Percentiles rank a stretch among this genome's conserved stretches.
Evolutionary conservation across 2,113 vertebrate species (phyloP).

Genomic region (Ammodytes dubius): DNA sequence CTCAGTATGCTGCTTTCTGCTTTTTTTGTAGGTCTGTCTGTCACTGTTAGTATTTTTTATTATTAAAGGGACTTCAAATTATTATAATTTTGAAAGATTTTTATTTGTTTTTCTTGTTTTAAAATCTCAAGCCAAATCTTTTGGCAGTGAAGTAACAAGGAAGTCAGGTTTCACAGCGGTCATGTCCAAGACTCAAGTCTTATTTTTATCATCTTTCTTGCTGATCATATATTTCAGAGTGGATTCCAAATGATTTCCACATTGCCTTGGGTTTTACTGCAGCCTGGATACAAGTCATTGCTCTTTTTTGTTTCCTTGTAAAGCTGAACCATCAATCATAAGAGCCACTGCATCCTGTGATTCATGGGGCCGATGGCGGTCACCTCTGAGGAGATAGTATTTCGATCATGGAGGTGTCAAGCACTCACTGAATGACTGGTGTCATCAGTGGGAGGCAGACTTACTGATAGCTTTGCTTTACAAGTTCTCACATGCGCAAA

Average conservation of each 20-base stretch:
- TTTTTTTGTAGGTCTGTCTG: no score
- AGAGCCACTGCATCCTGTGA: constrained; percentile 9
- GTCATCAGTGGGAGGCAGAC: constrained; percentile 33
- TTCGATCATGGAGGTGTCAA: constrained; percentile 40
- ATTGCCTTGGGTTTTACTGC: neutral
- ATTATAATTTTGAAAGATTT: neutral
- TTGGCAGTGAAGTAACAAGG: constrained; percentile 12
- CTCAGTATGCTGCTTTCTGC: no score
- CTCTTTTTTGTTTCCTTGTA: neutral
- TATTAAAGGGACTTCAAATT: neutral
- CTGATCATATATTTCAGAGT: neutral
- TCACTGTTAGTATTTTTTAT: neutral
- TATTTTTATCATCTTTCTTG: constrained; percentile 5
- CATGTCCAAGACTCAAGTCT: neutral
- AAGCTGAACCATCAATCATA: constrained; percentile 2
- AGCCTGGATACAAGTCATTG: constrained; percentile 15
- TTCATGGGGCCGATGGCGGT: neutral
- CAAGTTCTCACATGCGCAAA: constrained; percentile 45
- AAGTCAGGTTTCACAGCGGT: neutral
- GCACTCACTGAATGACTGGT: constrained; percentile 23
- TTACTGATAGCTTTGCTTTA: constrained; percentile 60
- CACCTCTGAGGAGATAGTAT: constrained; percentile 9
- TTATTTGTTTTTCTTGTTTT: constrained; percentile 1
- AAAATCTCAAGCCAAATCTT: constrained; percentile 16
- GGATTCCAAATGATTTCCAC: constrained; percentile 9